Evolutionary conservation across 2,888 invertebrate genomes (phyloP), one percentile per base, ranked within the genome.

Genomic region (Blomia tropicalis): DNA sequence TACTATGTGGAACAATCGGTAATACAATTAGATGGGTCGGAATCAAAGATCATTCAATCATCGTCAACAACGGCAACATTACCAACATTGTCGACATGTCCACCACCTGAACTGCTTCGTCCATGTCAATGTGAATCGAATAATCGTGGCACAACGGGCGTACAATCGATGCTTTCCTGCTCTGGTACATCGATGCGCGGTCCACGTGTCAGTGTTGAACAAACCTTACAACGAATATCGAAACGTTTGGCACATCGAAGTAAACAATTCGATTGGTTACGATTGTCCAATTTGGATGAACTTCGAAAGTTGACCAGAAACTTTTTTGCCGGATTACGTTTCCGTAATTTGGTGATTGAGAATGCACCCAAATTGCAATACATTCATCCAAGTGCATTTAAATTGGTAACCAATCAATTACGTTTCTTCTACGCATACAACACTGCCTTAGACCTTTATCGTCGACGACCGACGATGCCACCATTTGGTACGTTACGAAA

Each of bases 251-350:
- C 23, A 11, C 5, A 17, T 19, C 23, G 58, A 3, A 27, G 25
- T 2, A 56, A 58, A 29, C 19, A 61, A 7, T 61, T 61, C 23
- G 58, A 61, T 32, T 51, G 47, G 51, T 30, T 60, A n/a, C 27
- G 30, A 7, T 17, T 61, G 4, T n/a, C 56, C 2, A 61, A 61
- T 23, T 56, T 29, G 17, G 58, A 59, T 17, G 25, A 61, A 2
- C 7, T 61, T 2, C n/a, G 58, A 30, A 30, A 30, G 7, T 14
- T 58, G 7, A 59, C 44, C 11, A 30, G 43, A n/a, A 17, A 58
- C 19, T 58, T 61, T 41, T 58, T 58, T 58, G 59, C 41, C 25
- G 41, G 22, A 7, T 22, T 58, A 17, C 36, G 36, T 41, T 58
- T 58, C 27, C 22, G 23, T 11, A 51, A 58, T 58, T 4, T 58